phyloP scores from a whole-genome alignment of 2,888 invertebrate genomes.

The Oxyscelio sp. region DNA sequence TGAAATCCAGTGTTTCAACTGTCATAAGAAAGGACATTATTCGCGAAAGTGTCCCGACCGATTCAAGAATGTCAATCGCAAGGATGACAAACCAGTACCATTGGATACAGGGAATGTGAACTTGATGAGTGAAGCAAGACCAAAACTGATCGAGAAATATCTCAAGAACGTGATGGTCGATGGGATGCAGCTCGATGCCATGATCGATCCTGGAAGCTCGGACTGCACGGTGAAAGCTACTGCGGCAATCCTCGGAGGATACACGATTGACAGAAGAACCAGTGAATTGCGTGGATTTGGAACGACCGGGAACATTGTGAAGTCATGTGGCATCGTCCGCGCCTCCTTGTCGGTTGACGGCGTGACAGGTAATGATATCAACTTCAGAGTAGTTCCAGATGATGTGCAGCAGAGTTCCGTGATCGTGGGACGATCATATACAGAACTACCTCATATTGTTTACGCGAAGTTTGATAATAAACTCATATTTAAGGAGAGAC shows the following conservation, averaged over 20 bases:
- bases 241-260: conserved; percentile 25
- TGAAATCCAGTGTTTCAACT: conserved; percentile 12
- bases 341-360: conserved; percentile 62
- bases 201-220: conserved; percentile 73
- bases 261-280: background rate
- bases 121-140: background rate
- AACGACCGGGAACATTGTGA: background rate
- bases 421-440: conserved; percentile 35
- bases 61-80: background rate
- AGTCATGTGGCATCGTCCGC: conserved; percentile 42
- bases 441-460: conserved; percentile 38
- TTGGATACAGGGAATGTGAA: background rate
- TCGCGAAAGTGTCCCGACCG: conserved; percentile 14
- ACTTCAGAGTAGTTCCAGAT: conserved; percentile 36
- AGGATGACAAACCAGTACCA: background rate
- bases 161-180: background rate
- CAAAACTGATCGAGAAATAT: conserved; percentile 1
- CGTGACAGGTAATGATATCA: conserved; percentile 58
- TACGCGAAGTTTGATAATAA: conserved; percentile 32
- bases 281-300: conserved; percentile 61
- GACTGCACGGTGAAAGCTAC: conserved; percentile 72
- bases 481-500: conserved; percentile 13
- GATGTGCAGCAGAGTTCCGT: conserved; percentile 8
- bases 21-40: conserved; percentile 19
- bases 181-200: conserved; percentile 1